phyloP scores from a whole-genome alignment of 2,888 invertebrate genomes.

The Disparrhopalites patrizii region DNA sequence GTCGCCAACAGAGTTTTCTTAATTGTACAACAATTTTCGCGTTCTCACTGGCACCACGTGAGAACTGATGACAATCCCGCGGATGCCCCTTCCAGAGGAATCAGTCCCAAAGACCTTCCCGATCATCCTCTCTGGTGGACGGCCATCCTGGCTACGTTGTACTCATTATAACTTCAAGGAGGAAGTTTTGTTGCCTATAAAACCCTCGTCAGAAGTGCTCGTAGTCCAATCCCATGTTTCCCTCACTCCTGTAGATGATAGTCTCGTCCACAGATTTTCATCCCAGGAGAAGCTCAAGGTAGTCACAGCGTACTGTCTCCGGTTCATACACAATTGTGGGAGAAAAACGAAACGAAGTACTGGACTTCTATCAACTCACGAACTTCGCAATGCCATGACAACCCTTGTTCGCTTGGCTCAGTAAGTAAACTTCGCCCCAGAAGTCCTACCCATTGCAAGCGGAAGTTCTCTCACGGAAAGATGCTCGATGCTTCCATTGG shows the following conservation, averaged over 20 bases:
- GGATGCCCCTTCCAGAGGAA: slow-evolving; percentile 13
- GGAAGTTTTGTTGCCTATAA: neutral
- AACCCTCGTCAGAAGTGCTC: no score
- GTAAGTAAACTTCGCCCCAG: neutral
- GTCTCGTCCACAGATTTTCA: neutral
- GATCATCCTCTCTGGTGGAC: neutral
- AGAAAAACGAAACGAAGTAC: neutral
- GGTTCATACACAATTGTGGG: neutral
- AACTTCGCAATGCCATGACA: neutral
- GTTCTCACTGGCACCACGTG: slow-evolving; percentile 20
- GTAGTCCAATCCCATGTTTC: no score
- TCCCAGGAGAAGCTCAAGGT: neutral
- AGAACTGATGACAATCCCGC: slow-evolving; percentile 12
- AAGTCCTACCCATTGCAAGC: no score
- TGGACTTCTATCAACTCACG: neutral
- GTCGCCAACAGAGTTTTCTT: slow-evolving; percentile 37
- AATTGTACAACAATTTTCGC: slow-evolving; percentile 28
- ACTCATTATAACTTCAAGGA: no score
- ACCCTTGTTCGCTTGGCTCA: neutral
- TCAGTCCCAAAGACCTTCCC: neutral
- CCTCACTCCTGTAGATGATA: no score
- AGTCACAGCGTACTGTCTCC: neutral
- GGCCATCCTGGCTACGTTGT: neutral
- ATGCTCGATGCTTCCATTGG: neutral
- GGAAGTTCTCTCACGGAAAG: no score